Base-by-base conservation (phyloP, 2,797 vertebrate species). In the Halcyon leucocephala region DNA sequence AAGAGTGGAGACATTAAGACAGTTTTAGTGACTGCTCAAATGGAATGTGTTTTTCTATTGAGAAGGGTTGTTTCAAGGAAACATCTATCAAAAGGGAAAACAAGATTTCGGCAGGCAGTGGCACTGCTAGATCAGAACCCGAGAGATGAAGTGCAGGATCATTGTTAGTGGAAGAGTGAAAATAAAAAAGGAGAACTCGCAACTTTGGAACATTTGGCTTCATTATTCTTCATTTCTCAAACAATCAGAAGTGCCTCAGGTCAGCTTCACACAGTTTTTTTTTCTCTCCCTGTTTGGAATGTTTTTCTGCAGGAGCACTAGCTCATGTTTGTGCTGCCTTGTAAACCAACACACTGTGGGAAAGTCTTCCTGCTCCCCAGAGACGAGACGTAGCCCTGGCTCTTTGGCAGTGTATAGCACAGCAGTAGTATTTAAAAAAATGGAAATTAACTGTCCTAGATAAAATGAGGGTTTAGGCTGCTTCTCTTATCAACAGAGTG, bases 1-100 rank as follows among this genome's bases (percentile, higher is more conserved):
- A 93, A 74, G 72, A 95, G 89, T 33, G n/a, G 61, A 93, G 86
- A 81, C 1, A 7, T 89, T 74, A 64, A 83, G 92, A 83, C 84
- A 76, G 84, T 54, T 96, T 83, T 85, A 97, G 92, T 87, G 90
- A 74, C 80, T 96, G 86, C 88, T 94, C 79, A 81, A 90, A 91
- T 58, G 66, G 74, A 92, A 89, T 88, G 89, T 72, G 92, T 25
- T 93, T 93, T 95, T 94, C 37, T 89, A 81, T 76, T 52, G 94
- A 93, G 93, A 87, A 85, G 64, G 9, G 78, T 25, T 93, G 89
- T 83, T 94, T 95, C 92, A 86, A 81, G 82, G 92, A 92, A 96
- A 57, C 74, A 94, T 95, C 86, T 55, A 79, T 97, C 94, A 97
- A 90, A 90, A 89, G 41, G 11, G 44, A 62, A 86, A 95, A 86